These are phyloP conservation scores for Ascidia mentula DNA, from an alignment of 23 tunicate genomes.

Conservation along the genomic window DNA sequence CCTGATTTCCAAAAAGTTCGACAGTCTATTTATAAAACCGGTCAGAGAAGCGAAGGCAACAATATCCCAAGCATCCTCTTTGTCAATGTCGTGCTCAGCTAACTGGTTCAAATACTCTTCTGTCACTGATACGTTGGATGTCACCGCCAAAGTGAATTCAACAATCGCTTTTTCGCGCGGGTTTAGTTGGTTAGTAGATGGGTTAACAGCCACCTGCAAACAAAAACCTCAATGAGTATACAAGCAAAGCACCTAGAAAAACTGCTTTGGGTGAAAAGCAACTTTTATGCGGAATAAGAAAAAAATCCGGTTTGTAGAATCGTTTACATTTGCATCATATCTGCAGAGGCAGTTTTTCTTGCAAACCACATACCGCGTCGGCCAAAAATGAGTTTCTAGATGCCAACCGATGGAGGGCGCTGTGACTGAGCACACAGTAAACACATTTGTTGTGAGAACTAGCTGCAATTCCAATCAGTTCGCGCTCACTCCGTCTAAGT, in stretches of 20 bases:
- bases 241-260: no score
- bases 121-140: slow-evolving; percentile 12
- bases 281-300: no score
- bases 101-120: slow-evolving; percentile 37
- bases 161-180: slow-evolving; percentile 51
- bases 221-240: no score
- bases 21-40: slow-evolving; percentile 38
- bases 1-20: slow-evolving; percentile 33
- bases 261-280: no score
- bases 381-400: slow-evolving; percentile 20
- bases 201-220: slow-evolving; percentile 19
- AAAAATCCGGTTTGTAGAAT: no score
- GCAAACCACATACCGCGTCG: slow-evolving; percentile 73
- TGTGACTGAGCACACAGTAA: slow-evolving; percentile 61
- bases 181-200: slow-evolving; percentile 17
- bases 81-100: slow-evolving; percentile 45
- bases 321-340: no score
- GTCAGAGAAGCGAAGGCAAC: slow-evolving; percentile 47
- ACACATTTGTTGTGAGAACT: slow-evolving; percentile 42
- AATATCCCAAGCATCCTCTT: slow-evolving; percentile 75
- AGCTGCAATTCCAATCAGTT: slow-evolving; percentile 57
- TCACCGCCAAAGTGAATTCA: slow-evolving; percentile 28
- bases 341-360: no score
- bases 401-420: slow-evolving; percentile 40
- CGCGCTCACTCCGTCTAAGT: slow-evolving; percentile 47